phyloP scores from a whole-genome alignment of 2,888 invertebrate genomes.

The Aricia artaxerxes region DNA sequence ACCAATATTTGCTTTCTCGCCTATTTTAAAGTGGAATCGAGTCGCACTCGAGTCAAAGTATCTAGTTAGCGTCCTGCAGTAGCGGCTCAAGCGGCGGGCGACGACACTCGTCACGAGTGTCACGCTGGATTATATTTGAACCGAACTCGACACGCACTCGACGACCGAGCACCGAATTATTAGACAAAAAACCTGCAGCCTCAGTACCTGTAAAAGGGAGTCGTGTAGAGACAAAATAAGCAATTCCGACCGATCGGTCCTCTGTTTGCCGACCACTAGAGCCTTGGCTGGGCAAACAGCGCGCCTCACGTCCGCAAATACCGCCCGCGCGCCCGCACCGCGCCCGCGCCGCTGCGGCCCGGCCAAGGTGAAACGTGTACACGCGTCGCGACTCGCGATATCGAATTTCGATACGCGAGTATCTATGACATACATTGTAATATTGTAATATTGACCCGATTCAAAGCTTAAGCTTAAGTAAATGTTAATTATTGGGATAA shows the following conservation, averaged over 20 bases:
- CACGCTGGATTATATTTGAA: slow-evolving; percentile 28
- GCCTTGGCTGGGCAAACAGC: slow-evolving; percentile 75
- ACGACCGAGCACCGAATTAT: slow-evolving; percentile 63
- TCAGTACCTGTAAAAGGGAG: slow-evolving; percentile 71
- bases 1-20: not conserved
- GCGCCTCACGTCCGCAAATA: slow-evolving; percentile 79
- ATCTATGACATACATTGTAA: not conserved
- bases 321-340: slow-evolving; percentile 58
- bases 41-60: not conserved
- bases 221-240: slow-evolving; percentile 79
- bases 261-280: slow-evolving; percentile 79
- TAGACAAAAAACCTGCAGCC: slow-evolving; percentile 53
- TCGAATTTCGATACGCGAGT: slow-evolving; percentile 43
- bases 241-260: slow-evolving; percentile 78
- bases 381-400: slow-evolving; percentile 47
- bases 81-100: not conserved
- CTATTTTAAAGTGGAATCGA: not conserved
- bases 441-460: not conserved
- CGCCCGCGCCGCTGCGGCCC: slow-evolving; percentile 53
- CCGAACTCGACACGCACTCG: slow-evolving; percentile 54
- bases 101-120: not conserved
- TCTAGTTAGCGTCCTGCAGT: slow-evolving; percentile 16
- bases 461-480: not conserved
- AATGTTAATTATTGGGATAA: not conserved
- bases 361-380: slow-evolving; percentile 50